A percentile compares a stretch with the other conserved stretches of the same genome.
Conservation (phyloP, 2,113 vertebrate species). For the Ursus arctos region DNA sequence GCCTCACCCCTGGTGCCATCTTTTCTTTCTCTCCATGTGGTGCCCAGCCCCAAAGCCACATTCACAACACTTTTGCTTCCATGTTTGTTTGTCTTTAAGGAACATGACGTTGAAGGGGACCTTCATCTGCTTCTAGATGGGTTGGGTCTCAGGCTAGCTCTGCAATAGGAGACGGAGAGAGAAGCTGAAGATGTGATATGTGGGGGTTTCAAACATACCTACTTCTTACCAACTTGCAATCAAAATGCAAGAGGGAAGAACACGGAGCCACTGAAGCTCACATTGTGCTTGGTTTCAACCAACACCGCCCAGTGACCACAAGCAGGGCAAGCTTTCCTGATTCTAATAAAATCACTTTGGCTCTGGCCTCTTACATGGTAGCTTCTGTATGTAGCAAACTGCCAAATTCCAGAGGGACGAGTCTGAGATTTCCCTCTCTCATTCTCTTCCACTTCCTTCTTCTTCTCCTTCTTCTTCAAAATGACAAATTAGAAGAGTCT, state of each 20-base stretch:
- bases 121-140: no score
- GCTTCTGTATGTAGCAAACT: not conserved
- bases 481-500: not conserved
- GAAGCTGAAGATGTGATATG: not conserved
- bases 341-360: not conserved
- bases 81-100: not conserved
- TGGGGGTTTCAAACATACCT: not conserved
- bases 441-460: not conserved
- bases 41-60: not conserved
- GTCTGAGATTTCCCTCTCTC: not conserved
- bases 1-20: no score
- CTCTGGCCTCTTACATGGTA: not conserved
- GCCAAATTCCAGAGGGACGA: not conserved
- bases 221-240: not conserved
- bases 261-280: not conserved
- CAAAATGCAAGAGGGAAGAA: not conserved
- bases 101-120: not conserved
- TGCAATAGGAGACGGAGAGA: not conserved
- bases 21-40: not conserved
- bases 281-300: not conserved
- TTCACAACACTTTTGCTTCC: not conserved
- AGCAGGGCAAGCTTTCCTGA: not conserved
- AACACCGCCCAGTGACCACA: no score
- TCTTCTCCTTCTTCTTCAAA: not conserved
- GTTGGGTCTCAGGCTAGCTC: not conserved